Evolutionary conservation across 2,797 vertebrate genomes (phyloP).

Genomic region (Pitangus sulphuratus): DNA sequence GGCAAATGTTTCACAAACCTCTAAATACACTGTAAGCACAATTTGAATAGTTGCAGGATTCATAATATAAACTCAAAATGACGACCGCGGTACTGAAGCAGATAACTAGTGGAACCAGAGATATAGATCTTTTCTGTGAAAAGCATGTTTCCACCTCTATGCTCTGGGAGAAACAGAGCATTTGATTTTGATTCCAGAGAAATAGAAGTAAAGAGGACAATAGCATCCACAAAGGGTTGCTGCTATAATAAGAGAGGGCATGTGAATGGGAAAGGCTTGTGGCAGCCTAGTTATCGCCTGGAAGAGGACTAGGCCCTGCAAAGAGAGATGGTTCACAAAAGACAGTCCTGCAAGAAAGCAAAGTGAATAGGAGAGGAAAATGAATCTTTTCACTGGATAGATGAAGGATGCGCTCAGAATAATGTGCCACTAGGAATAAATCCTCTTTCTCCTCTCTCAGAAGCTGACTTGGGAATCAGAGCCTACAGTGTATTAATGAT

Average conservation of each 20-base stretch:
- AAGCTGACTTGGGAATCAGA: background rate
- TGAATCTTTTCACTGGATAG: conserved; percentile 1
- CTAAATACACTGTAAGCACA: background rate
- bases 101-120: background rate
- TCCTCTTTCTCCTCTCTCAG: background rate
- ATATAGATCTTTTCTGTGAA: conserved; percentile 24
- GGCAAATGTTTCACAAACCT: background rate
- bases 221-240: background rate
- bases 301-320: background rate
- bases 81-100: background rate
- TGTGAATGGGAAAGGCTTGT: background rate
- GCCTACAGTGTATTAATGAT: background rate
- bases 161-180: background rate
- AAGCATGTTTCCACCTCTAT: background rate
- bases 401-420: background rate
- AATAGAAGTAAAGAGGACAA: conserved; percentile 28
- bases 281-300: background rate
- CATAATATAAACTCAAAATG: background rate
- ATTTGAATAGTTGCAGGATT: conserved; percentile 12
- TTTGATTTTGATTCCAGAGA: conserved; percentile 37
- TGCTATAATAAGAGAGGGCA: background rate
- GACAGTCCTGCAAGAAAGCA: background rate
- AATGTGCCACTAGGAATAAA: conserved; percentile 27
- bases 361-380: conserved; percentile 4
- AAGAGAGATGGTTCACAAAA: background rate